Evolutionary conservation across 2,113 vertebrate species (phyloP), one percentile per base, ranked within the genome.

Genomic region (Mungos mungo): DNA sequence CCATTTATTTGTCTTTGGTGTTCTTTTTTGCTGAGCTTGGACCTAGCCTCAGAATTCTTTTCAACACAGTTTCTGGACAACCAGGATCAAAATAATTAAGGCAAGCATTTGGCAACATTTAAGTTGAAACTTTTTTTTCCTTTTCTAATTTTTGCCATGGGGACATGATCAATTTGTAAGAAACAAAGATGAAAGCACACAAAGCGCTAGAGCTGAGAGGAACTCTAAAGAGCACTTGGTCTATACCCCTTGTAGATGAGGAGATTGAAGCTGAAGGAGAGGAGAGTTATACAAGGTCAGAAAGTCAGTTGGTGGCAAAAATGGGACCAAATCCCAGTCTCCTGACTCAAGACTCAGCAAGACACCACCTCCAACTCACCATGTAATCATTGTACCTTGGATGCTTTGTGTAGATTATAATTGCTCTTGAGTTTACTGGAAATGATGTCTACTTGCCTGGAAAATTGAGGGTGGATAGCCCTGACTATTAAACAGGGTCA

Each of bases 131-230:
- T 84, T 96, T 81, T 81, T 80, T 88, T 95, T 84, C 47, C 23
- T 23, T 93, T 35, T 65, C 27, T 93, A 72, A 77, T 88, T 79
- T 96, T 93, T 93, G 23, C 47, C 19, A 31, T 54, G 47, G 89
- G 15, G 33, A 93, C 25, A 85, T 5, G 14, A 94, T 89, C 60
- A 71, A 76, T 82, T 85, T 92, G 18, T 89, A 96, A 97, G 66
- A 88, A 95, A 93, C 9, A 96, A 86, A 95, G 88, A 52, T 33
- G 31, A 29, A 69, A 69, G 95, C 90, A 94, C 35, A 86, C 72
- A 57, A 2, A 82, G 23, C 38, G 47, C 35, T 91, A 77, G 15
- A 93, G 31, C 19, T 45, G 27, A 88, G 88, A 84, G 31, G 25
- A 65, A 60, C 27, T 21, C 35, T 65, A 45, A 90, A 76, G 23